Percentiles rank a stretch among this genome's conserved stretches.
Evolutionary conservation across 2,888 invertebrate species (phyloP).

Genomic region (Cerastis leucographa): DNA sequence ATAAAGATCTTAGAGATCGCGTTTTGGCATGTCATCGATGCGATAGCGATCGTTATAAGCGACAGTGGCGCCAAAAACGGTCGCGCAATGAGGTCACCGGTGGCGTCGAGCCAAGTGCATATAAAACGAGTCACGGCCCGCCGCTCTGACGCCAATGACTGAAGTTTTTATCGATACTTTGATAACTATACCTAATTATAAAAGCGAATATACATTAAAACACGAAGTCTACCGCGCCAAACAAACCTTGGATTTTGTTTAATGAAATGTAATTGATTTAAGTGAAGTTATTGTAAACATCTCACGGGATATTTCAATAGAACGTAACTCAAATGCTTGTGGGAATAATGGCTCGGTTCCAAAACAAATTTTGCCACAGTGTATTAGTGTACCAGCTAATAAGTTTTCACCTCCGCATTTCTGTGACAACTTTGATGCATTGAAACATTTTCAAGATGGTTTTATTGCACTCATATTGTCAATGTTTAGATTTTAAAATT

Average conservation of each 20-base stretch:
- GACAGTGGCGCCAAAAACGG: conserved; percentile 87
- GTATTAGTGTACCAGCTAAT: conserved; percentile 66
- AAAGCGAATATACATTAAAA: conserved; percentile 66
- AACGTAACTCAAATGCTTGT: conserved; percentile 63
- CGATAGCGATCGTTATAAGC: conserved; percentile 81
- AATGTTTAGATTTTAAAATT: conserved; percentile 79
- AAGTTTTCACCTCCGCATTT: conserved; percentile 71
- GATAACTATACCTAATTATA: conserved; percentile 66
- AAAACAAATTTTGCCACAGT: conserved; percentile 71
- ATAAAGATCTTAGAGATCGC: conserved; percentile 75
- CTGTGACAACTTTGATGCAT: conserved; percentile 71
- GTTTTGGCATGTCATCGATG: conserved; percentile 86
- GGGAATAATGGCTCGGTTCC: conserved; percentile 75
- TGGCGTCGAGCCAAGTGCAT: conserved; percentile 88
- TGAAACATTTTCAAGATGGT: conserved; percentile 69
- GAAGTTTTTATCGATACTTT: conserved; percentile 76
- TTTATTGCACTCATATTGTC: conserved; percentile 76
- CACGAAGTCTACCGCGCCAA: conserved; percentile 49
- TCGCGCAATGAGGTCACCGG: conserved; percentile 86
- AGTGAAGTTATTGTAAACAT: conserved; percentile 74
- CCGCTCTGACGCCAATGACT: conserved; percentile 73
- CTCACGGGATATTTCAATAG: conserved; percentile 71
- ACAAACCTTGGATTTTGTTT: conserved; percentile 65
- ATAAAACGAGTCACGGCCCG: conserved; percentile 76
- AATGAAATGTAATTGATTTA: conserved; percentile 70